phyloP scores from a whole-genome alignment of 2,888 invertebrate species.

The Ormyrus labotus region DNA sequence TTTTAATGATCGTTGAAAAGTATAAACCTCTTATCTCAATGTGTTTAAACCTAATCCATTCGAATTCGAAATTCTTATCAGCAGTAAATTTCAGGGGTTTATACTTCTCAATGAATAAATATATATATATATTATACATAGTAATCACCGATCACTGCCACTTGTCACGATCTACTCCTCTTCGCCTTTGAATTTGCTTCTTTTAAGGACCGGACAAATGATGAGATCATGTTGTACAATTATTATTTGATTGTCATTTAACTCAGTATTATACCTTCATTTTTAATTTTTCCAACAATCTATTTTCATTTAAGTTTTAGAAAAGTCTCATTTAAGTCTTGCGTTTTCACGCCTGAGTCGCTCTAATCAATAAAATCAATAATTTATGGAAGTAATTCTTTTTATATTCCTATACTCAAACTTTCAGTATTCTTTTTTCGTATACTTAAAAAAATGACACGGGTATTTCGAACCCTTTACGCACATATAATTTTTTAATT shows the following conservation, averaged over 20 bases:
- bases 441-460: constrained; percentile 4
- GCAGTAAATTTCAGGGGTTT: constrained; percentile 29
- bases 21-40: constrained; percentile 40
- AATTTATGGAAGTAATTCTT: not conserved
- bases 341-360: not conserved
- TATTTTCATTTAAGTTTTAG: not conserved
- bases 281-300: not conserved
- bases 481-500: no score
- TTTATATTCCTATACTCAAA: not conserved
- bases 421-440: constrained; percentile 1
- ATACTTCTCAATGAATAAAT: constrained; percentile 42
- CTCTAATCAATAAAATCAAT: no score
- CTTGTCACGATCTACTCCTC: constrained; percentile 50
- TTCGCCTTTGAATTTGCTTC: constrained; percentile 42
- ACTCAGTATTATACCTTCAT: not conserved
- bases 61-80: not conserved
- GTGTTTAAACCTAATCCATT: no score
- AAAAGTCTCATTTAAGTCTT: constrained; percentile 13
- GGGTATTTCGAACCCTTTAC: not conserved
- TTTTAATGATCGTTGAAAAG: constrained; percentile 52
- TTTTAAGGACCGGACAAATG: constrained; percentile 31
- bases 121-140: constrained; percentile 51
- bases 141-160: constrained; percentile 58
- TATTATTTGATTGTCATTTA: constrained; percentile 20
- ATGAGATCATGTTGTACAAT: constrained; percentile 26